A percentile compares a stretch with the other conserved stretches of the same genome.
These are phyloP conservation scores for Desoria tigrina DNA, from an alignment of 2,888 invertebrate genomes.

Conservation along the genomic window DNA sequence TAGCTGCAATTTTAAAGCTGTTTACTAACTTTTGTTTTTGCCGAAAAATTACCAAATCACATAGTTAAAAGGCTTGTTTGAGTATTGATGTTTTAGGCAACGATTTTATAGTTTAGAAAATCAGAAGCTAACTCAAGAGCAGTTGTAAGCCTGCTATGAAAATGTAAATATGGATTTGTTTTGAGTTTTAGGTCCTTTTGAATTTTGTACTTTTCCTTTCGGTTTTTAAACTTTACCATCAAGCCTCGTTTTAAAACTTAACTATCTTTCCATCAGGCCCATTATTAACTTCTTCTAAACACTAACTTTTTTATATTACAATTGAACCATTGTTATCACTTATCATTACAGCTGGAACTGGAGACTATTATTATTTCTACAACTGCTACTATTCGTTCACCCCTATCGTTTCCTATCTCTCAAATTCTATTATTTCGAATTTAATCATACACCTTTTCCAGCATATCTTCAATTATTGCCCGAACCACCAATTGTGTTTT, in stretches of 20 bases:
- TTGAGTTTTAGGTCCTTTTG: no score
- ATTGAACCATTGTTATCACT: constrained; percentile 21
- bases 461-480: neutral
- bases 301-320: constrained; percentile 17
- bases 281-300: constrained; percentile 3
- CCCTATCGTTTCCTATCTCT: neutral
- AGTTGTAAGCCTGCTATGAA: no score
- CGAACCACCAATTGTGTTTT: neutral
- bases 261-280: neutral
- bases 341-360: neutral
- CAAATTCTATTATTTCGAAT: constrained; percentile 3
- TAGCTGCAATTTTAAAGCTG: no score
- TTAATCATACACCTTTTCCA: neutral
- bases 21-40: no score
- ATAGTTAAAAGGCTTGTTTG: no score
- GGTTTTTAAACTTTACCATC: no score
- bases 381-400: neutral
- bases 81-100: no score
- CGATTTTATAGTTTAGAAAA: no score
- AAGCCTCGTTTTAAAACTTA: neutral
- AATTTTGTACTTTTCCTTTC: no score
- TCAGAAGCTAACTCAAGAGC: no score
- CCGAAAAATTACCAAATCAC: no score
- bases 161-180: no score
- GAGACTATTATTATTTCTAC: neutral